A percentile compares a stretch with the other conserved stretches of the same genome.
Conservation (phyloP, 2,888 invertebrate genomes). For the Maniola hyperantus region DNA sequence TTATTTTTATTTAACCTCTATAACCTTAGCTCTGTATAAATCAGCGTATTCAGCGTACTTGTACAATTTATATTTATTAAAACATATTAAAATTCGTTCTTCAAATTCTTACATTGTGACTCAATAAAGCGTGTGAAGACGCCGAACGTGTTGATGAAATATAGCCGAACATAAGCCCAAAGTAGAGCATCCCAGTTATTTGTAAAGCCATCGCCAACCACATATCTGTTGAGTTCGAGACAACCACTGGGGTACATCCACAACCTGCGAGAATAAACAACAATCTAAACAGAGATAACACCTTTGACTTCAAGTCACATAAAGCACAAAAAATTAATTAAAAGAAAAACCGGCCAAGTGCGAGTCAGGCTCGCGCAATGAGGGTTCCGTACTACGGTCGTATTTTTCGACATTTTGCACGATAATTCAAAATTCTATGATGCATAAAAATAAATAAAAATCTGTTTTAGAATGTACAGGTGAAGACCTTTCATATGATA, state of each 20-base stretch:
- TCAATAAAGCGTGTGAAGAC: conserved; percentile 61
- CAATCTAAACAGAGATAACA: not conserved
- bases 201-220: conserved; percentile 59
- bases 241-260: conserved; percentile 61
- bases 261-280: conserved; percentile 50
- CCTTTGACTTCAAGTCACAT: not conserved
- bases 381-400: too few species aligned
- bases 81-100: too few species aligned
- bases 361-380: too few species aligned
- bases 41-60: not conserved
- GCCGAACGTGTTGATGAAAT: conserved; percentile 66
- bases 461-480: too few species aligned
- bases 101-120: conserved; percentile 60
- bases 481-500: too few species aligned
- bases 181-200: conserved; percentile 63
- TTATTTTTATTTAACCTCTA: too few species aligned
- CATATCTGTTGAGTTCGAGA: conserved; percentile 52
- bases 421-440: too few species aligned
- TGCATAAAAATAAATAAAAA: too few species aligned
- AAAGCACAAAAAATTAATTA: not conserved
- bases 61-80: too few species aligned
- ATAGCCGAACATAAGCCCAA: conserved; percentile 75
- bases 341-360: too few species aligned
- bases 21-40: too few species aligned
- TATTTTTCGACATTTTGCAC: too few species aligned